phyloP scores from a whole-genome alignment of 2,113 vertebrate genomes.

The Sminthopsis crassicaudata region DNA sequence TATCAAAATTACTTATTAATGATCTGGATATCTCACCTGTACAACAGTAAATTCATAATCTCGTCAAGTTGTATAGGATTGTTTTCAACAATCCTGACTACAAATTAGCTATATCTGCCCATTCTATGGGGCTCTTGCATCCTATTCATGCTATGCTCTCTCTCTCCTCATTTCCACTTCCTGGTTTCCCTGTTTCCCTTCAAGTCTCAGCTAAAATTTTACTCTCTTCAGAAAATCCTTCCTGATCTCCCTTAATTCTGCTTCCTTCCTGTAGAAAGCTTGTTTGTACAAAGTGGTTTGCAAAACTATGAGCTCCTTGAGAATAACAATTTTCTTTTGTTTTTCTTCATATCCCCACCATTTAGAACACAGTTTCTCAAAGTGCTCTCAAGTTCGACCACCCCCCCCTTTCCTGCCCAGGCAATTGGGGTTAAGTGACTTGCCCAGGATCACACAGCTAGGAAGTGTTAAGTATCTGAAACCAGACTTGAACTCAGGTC shows the following conservation, averaged over 20 bases:
- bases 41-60: neutral
- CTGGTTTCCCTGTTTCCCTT: neutral
- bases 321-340: neutral
- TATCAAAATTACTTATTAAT: neutral
- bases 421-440: too few relatives aligned
- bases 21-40: neutral
- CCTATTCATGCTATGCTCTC: neutral
- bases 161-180: neutral
- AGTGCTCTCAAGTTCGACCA: too few relatives aligned
- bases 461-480: too few relatives aligned
- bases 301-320: neutral
- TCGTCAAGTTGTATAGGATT: too few relatives aligned
- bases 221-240: neutral
- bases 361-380: too few relatives aligned
- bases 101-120: neutral
- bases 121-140: too few relatives aligned
- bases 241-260: neutral
- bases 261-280: neutral
- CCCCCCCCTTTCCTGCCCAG: too few relatives aligned
- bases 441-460: too few relatives aligned
- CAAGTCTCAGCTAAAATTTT: neutral
- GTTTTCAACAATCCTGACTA: neutral
- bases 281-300: neutral
- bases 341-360: neutral
- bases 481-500: too few relatives aligned